A percentile compares a stretch with the other conserved stretches of the same genome.
Conservation (phyloP, 2,113 vertebrate species). For the Uropsilus gracilis region DNA sequence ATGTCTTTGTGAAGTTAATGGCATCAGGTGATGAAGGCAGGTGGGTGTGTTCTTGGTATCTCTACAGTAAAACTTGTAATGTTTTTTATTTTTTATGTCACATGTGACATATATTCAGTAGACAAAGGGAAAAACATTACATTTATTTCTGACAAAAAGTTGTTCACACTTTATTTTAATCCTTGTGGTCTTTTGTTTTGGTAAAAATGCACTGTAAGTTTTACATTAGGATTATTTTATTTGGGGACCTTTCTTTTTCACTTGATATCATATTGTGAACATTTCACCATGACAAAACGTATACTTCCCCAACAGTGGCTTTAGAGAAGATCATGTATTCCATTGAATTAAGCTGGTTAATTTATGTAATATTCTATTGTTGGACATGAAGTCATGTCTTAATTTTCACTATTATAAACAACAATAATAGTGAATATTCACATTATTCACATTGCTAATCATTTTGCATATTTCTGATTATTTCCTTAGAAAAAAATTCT, state of each 20-base stretch:
- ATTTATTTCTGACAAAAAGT: background rate
- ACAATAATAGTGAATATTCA: background rate
- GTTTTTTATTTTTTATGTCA: constrained; percentile 13
- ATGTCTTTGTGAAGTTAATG: background rate
- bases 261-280: background rate
- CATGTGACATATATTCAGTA: background rate
- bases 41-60: background rate
- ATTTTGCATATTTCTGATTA: background rate
- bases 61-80: no score
- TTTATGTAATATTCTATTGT: background rate
- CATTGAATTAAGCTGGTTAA: background rate
- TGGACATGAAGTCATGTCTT: background rate
- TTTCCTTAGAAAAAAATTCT: constrained; percentile 22
- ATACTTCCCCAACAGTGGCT: background rate
- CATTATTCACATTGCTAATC: background rate
- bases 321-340: background rate
- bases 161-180: background rate
- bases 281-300: background rate
- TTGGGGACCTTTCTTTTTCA: background rate
- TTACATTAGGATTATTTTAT: background rate
- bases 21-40: background rate
- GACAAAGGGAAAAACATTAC: background rate
- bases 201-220: background rate
- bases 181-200: background rate
- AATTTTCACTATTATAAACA: background rate